A percentile compares a stretch with the other conserved stretches of the same genome.
Evolutionary conservation across 2,113 vertebrate species (phyloP).

Genomic region (Diadophis punctatus): DNA sequence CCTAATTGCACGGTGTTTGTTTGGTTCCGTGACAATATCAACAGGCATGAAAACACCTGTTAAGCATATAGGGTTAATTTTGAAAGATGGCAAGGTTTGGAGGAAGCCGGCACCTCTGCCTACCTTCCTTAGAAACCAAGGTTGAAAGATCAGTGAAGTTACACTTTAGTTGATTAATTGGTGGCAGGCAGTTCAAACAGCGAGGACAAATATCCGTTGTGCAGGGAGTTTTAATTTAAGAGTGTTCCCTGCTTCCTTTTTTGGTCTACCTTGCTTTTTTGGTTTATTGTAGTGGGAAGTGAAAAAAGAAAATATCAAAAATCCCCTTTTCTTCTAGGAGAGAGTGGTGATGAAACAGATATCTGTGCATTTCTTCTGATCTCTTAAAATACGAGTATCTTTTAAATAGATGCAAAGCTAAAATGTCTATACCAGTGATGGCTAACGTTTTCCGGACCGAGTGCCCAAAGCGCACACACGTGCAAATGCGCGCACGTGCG

Average conservation of each 20-base stretch:
- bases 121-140: background rate
- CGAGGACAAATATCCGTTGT: background rate
- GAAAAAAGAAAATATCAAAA: background rate
- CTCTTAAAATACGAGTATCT: background rate
- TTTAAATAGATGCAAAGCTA: background rate
- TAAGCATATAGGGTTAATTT: background rate
- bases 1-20: background rate
- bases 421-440: background rate
- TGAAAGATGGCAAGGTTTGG: background rate
- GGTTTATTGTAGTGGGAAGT: background rate
- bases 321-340: background rate
- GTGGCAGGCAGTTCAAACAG: background rate
- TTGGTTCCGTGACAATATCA: background rate
- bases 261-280: background rate
- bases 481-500: too few species aligned
- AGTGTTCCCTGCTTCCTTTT: background rate
- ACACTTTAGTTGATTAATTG: background rate
- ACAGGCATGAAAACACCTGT: accelerated
- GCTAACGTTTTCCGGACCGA: too few species aligned
- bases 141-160: background rate
- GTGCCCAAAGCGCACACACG: too few species aligned
- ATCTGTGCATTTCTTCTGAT: background rate
- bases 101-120: background rate
- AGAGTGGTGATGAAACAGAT: too few species aligned
- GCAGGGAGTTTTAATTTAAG: background rate